Evolutionary conservation across 2,888 invertebrate genomes (phyloP).

Genomic region (Laothoe populi): DNA sequence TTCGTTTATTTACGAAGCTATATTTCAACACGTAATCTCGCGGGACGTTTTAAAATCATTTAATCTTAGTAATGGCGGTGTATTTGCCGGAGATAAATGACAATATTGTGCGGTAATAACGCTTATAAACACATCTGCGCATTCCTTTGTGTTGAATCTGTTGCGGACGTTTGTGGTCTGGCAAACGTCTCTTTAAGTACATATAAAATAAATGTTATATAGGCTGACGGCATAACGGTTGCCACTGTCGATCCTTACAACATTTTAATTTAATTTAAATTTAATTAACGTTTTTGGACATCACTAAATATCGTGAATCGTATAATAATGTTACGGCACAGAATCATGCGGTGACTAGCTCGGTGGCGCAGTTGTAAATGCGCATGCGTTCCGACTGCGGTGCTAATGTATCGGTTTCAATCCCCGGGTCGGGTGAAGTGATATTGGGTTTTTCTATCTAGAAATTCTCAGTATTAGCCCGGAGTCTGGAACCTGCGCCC

Average conservation of each 20-base stretch:
- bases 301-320: too few species aligned
- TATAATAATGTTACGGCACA: too few species aligned
- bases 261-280: neutral
- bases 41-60: conserved; percentile 21
- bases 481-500: too few species aligned
- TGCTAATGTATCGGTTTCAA: too few species aligned
- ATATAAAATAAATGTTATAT: neutral
- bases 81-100: conserved; percentile 18
- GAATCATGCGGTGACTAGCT: too few species aligned
- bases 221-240: too few species aligned
- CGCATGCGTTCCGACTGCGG: too few species aligned
- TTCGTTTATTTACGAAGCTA: conserved; percentile 4
- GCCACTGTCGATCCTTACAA: neutral
- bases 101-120: conserved; percentile 16
- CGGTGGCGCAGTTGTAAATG: too few species aligned
- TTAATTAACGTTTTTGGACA: too few species aligned
- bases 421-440: too few species aligned
- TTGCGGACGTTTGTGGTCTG: neutral
- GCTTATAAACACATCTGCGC: conserved; percentile 18
- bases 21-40: conserved; percentile 20
- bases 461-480: too few species aligned
- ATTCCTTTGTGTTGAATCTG: conserved; percentile 19
- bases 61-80: conserved; percentile 20
- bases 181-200: neutral
- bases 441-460: too few species aligned